A percentile compares a stretch with the other conserved stretches of the same genome.
These are phyloP conservation scores for Drosophila kambysellisi DNA, from an alignment of 2,888 invertebrate species.

Conservation along the genomic window DNA sequence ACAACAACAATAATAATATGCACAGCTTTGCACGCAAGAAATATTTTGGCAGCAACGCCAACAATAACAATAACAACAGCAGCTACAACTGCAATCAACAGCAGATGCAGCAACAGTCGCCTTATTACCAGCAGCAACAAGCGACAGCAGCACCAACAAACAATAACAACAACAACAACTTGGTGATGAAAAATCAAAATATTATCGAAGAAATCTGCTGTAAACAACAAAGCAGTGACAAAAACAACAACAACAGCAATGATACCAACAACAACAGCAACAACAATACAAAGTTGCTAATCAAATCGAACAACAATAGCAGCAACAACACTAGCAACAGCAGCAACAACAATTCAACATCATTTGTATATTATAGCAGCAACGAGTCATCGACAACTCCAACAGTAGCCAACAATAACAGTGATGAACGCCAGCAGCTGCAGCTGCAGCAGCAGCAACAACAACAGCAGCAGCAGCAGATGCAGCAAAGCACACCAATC, in stretches of 20 bases:
- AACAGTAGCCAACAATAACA: slow-evolving; percentile 3
- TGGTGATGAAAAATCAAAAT: slow-evolving; percentile 68
- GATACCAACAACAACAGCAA: slow-evolving; percentile 41
- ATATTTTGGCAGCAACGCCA: slow-evolving; percentile 50
- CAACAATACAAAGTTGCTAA: slow-evolving; percentile 25
- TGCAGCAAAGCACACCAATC: background rate
- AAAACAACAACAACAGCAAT: slow-evolving; percentile 40
- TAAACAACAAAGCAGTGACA: slow-evolving; percentile 32
- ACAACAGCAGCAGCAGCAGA: slow-evolving; percentile 4
- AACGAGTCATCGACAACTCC: slow-evolving; percentile 48
- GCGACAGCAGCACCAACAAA: slow-evolving; percentile 28
- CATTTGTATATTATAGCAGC: slow-evolving; percentile 53
- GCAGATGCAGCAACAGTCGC: slow-evolving; percentile 40
- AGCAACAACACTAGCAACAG: slow-evolving; percentile 48
- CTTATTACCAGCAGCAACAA: slow-evolving; percentile 47
- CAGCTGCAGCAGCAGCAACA: slow-evolving; percentile 14
- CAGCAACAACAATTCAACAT: slow-evolving; percentile 45
- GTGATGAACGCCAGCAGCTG: slow-evolving; percentile 15
- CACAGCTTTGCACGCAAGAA: slow-evolving; percentile 58
- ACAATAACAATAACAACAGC: slow-evolving; percentile 35
- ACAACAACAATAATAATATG: slow-evolving; percentile 33
- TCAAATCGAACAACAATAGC: slow-evolving; percentile 16
- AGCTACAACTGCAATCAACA: slow-evolving; percentile 39
- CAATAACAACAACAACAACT: slow-evolving; percentile 55
- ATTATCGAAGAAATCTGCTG: slow-evolving; percentile 31